Evolutionary conservation across 1,140 invertebrate species (phyloP).

Genomic region (Bombus fervidus): DNA sequence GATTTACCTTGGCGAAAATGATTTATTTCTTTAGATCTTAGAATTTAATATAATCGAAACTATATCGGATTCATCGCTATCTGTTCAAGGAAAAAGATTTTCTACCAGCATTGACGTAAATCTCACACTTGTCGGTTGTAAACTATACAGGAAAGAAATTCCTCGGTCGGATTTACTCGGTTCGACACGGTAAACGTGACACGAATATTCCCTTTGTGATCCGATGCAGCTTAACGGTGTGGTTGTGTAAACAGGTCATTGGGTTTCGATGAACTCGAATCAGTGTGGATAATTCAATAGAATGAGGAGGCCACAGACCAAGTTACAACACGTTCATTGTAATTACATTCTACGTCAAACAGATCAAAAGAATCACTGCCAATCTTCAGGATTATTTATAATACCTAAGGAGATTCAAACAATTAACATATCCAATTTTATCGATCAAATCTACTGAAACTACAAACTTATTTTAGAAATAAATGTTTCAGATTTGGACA

Average conservation of each 20-base stretch:
- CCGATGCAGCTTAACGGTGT: neutral
- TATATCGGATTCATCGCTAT: neutral
- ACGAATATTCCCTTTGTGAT: constrained; percentile 40
- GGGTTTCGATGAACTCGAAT: constrained; percentile 9
- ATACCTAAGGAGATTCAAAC: neutral
- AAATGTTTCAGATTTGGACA: too few relatives aligned
- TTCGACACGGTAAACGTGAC: constrained; percentile 36
- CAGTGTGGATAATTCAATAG: constrained; percentile 14
- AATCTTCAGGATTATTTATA: neutral
- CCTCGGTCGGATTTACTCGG: constrained; percentile 26
- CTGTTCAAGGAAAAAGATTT: neutral
- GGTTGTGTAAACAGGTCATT: constrained; percentile 44
- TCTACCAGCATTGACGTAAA: neutral
- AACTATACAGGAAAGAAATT: constrained; percentile 1
- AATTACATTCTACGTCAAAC: constrained; percentile 10
- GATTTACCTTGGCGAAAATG: neutral
- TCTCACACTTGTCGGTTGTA: neutral
- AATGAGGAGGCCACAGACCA: neutral
- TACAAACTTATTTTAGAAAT: neutral
- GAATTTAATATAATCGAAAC: neutral
- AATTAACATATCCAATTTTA: neutral
- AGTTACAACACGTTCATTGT: neutral
- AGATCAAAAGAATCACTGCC: neutral
- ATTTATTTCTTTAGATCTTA: neutral
- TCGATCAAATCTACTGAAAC: neutral